Evolutionary conservation across 2,797 vertebrate species (phyloP).

Genomic region (Graptemys geographica): DNA sequence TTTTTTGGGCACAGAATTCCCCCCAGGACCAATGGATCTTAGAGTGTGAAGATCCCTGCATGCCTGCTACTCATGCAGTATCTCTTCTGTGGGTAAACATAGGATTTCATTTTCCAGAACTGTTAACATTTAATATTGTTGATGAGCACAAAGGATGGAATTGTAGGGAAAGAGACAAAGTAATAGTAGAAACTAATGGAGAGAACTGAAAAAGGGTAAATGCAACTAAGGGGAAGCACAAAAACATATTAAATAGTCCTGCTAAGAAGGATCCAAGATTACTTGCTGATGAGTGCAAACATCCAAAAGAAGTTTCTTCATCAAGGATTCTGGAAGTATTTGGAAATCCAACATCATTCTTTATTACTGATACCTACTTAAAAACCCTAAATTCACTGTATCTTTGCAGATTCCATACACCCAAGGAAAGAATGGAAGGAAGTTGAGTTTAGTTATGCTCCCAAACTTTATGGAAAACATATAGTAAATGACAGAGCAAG

Average conservation of each 20-base stretch:
- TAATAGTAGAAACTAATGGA: background rate
- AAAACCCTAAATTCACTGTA: background rate
- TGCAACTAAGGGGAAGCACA: background rate
- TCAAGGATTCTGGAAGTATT: background rate
- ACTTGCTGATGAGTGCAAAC: background rate
- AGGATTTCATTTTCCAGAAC: background rate
- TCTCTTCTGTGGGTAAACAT: rapidly evolving
- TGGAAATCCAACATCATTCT: background rate
- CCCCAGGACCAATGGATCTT: background rate
- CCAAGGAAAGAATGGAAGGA: background rate
- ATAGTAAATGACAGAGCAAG: background rate
- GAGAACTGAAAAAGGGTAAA: background rate
- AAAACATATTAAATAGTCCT: background rate
- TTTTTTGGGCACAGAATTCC: too few species aligned
- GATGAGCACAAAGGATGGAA: background rate
- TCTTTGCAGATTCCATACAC: background rate
- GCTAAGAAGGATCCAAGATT: background rate
- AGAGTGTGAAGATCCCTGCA: background rate
- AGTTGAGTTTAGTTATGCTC: background rate
- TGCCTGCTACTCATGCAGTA: background rate
- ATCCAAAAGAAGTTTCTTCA: background rate
- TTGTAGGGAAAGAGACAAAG: background rate
- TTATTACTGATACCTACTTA: background rate
- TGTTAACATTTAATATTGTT: background rate
- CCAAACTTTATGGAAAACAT: background rate